Evolutionary conservation across 1,140 invertebrate species (phyloP), one percentile per base, ranked within the genome.

Genomic region (Apis laboriosa): DNA sequence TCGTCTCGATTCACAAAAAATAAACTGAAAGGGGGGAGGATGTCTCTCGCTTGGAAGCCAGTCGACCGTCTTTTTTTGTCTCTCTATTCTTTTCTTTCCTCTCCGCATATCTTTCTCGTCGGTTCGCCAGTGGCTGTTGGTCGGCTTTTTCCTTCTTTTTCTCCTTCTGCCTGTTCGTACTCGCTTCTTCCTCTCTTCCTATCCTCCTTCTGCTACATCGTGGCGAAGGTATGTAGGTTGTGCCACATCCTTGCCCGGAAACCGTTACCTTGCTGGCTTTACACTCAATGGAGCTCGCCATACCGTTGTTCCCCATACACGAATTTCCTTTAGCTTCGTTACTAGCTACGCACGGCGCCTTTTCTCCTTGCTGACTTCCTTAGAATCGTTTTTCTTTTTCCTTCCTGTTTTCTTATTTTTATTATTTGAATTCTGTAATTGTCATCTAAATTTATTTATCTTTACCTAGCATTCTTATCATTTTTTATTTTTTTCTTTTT

Each of bases 171-270:
- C 67, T 8, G 72, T 73, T 64, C 67, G 66, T 66, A 51, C 56
- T 61, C 55, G 60, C 85, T 81, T 66, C 76, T 77, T 76, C 84
- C 83, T 88, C 83, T 67, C 83, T 79, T 84, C 84, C 84, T 84
- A 76, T 80, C 86, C 87, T 88, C 77, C 88, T 88, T 89, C 86
- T 83, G 72, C 75, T 84, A 86, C 86, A 86, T 87, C 83, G 89
- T 89, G 90, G 86, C 91, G 87, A 91, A 91, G 92, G 92, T 93
- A 93, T 93, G 92, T 93, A 93, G 93, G 92, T 92, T 93, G 93
- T 94, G 93, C 93, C 91, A 94, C 93, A 93, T 94, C 92, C 92
- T 92, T 91, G 92, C 90, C 92, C 92, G 91, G 91, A 92, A 94
- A 93, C 92, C 93, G 93, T 94, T 93, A 94, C 88, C 81, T 88